phyloP scores from a whole-genome alignment of 64 coral and sea anemone genomes.

The Astreopora myriophthalma region DNA sequence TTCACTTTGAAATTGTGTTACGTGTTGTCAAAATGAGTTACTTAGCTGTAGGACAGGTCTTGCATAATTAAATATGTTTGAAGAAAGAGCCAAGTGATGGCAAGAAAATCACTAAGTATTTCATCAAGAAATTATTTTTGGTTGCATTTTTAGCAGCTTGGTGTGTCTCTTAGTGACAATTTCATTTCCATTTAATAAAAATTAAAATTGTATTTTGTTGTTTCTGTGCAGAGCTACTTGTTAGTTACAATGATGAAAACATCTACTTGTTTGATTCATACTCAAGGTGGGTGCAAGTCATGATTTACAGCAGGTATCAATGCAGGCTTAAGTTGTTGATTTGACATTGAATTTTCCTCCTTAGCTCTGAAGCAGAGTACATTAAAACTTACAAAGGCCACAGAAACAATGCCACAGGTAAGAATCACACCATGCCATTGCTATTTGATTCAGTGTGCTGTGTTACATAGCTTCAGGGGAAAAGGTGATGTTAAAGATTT shows the following conservation, averaged over 20 bases:
- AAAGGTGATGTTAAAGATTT: neutral
- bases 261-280: conserved; percentile 94
- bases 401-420: conserved; percentile 97
- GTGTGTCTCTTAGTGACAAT: too few species aligned
- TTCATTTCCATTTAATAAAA: too few species aligned
- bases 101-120: too few species aligned
- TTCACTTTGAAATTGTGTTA: neutral
- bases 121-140: too few species aligned
- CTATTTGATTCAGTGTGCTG: neutral
- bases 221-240: conserved; percentile 79
- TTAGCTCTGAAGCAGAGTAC: conserved; percentile 85
- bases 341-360: neutral
- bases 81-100: too few species aligned
- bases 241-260: conserved; percentile 99
- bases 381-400: conserved; percentile 94
- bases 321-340: neutral
- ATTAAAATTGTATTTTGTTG: neutral
- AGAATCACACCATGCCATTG: neutral
- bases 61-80: too few species aligned
- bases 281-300: conserved; percentile 85
- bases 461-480: neutral
- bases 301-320: too few species aligned
- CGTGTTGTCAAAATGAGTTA: too few species aligned
- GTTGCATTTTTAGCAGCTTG: too few species aligned
- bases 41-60: too few species aligned